Conservation (phyloP, 2,888 invertebrate genomes). For the Vanessa cardui region DNA sequence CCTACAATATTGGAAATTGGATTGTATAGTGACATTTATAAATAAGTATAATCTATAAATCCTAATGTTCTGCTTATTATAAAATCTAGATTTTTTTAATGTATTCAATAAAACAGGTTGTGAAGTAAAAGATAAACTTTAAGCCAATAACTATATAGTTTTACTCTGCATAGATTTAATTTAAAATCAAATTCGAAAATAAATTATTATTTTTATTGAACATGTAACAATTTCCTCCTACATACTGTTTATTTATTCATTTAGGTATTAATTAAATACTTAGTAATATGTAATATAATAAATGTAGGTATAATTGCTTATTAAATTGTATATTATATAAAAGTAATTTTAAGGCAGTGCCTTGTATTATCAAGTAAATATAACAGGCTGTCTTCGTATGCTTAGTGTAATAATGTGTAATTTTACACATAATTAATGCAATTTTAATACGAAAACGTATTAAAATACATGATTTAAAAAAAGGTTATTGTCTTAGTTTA, state of each 20-base stretch:
- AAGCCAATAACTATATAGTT: constrained; percentile 3
- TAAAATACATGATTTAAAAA: too few species aligned
- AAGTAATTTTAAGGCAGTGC: constrained; percentile 62
- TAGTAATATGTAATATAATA: not conserved
- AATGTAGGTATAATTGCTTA: constrained; percentile 8
- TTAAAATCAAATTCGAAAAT: not conserved
- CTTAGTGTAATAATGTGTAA: not conserved
- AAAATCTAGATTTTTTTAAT: not conserved
- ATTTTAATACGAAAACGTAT: not conserved
- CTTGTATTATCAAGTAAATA: constrained; percentile 52
- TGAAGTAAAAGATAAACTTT: constrained; percentile 3
- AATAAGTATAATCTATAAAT: too few species aligned
- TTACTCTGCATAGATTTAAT: not conserved
- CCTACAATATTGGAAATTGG: too few species aligned
- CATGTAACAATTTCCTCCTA: too few species aligned
- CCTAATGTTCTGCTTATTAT: not conserved
- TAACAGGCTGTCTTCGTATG: constrained; percentile 34
- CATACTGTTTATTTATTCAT: too few species aligned
- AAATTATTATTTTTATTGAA: too few species aligned
- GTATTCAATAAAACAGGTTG: constrained; percentile 3
- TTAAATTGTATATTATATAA: constrained; percentile 7
- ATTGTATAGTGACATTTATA: too few species aligned
- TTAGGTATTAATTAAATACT: not conserved
- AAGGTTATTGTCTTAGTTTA: too few species aligned
- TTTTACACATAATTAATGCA: not conserved